These are phyloP conservation scores for Scopus umbretta DNA, from an alignment of 2,113 vertebrate genomes.

Conservation along the genomic window DNA sequence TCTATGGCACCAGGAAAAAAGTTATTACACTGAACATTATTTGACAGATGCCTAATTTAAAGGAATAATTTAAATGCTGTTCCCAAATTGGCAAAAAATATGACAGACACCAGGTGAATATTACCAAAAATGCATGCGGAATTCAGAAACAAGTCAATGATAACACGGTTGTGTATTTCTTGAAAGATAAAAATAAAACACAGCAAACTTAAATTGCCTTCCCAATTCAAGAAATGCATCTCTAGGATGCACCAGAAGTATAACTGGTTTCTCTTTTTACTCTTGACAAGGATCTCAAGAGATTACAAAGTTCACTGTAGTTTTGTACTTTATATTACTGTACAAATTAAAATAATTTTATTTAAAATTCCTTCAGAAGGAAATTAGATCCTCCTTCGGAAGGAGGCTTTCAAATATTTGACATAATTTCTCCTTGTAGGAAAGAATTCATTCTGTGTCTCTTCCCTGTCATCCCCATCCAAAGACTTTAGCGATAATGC, in stretches of 20 bases:
- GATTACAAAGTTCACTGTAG: background rate
- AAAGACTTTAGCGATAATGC: background rate
- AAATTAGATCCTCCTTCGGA: no score
- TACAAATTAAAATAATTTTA: background rate
- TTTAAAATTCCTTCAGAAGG: no score
- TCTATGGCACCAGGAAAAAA: background rate
- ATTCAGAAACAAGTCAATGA: background rate
- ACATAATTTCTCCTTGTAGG: background rate
- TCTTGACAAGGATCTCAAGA: background rate
- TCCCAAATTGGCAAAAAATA: background rate
- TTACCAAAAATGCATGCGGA: background rate
- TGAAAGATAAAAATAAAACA: background rate
- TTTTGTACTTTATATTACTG: background rate
- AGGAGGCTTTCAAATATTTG: background rate
- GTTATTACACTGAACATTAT: background rate
- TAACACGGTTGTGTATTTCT: background rate
- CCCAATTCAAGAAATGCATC: background rate
- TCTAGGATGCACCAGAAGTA: background rate
- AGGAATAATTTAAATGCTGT: background rate
- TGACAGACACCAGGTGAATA: background rate
- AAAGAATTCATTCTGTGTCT: background rate
- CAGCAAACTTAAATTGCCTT: background rate
- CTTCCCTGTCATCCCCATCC: background rate
- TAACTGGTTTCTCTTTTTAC: background rate
- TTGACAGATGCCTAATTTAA: background rate